phyloP scores from a whole-genome alignment of 1,140 invertebrate species.

The Drosophila nasuta region DNA sequence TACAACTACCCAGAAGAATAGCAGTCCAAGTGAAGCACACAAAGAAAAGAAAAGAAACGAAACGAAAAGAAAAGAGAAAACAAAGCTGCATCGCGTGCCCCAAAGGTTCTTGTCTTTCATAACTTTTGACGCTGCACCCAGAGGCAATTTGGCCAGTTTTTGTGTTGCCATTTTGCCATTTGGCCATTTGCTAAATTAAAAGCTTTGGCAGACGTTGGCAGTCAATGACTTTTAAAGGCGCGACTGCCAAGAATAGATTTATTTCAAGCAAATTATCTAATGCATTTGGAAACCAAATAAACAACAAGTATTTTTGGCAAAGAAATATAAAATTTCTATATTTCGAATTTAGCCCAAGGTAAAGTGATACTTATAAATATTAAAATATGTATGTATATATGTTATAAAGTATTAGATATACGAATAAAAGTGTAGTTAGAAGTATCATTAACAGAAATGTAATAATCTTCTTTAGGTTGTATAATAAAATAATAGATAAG shows the following conservation, averaged over 20 bases:
- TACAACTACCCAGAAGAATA: not conserved
- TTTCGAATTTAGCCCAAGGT: too few species aligned
- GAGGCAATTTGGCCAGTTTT: conserved; percentile 15
- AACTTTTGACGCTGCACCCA: conserved; percentile 59
- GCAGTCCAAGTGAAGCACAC: not conserved
- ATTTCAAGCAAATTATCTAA: conserved; percentile 8
- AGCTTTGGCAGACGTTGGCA: conserved; percentile 19
- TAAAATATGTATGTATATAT: too few species aligned
- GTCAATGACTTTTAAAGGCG: conserved; percentile 25
- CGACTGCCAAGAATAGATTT: conserved; percentile 27
- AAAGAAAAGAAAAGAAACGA: not conserved
- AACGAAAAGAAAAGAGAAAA: conserved; percentile 8
- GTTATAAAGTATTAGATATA: too few species aligned
- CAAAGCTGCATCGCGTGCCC: conserved; percentile 48
- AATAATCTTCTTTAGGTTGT: too few species aligned
- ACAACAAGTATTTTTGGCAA: not conserved
- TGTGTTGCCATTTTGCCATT: not conserved
- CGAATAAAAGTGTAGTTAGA: too few species aligned
- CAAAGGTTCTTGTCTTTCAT: conserved; percentile 46
- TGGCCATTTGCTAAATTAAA: conserved; percentile 51
- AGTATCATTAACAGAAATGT: too few species aligned
- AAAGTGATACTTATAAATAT: too few species aligned
- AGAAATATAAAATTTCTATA: too few species aligned
- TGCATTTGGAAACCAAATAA: not conserved
- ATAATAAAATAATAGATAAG: too few species aligned